Percentiles rank a stretch among this genome's conserved stretches.
Conservation (phyloP, 1,140 invertebrate genomes). For the Dendrolimus punctatus region DNA sequence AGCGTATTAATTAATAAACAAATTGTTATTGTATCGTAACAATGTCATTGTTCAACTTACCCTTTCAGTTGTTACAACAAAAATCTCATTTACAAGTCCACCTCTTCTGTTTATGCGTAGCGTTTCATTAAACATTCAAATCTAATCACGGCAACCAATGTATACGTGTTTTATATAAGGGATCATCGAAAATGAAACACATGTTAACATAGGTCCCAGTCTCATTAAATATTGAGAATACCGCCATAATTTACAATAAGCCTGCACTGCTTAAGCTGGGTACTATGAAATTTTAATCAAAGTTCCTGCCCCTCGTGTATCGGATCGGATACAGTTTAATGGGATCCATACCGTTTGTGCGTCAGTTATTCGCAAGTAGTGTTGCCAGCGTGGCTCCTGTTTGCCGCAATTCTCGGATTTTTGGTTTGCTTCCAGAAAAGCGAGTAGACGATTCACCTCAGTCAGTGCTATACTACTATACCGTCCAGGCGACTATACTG, state of each 20-base stretch:
- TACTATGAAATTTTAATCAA: slow-evolving; percentile 67
- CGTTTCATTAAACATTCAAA: slow-evolving; percentile 9
- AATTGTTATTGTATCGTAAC: too few species aligned
- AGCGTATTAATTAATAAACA: too few species aligned
- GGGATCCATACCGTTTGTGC: slow-evolving; percentile 32
- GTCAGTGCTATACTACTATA: too few species aligned
- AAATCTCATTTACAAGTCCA: slow-evolving; percentile 1
- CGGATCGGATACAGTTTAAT: slow-evolving; percentile 40
- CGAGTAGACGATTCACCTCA: too few species aligned
- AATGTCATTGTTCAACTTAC: too few species aligned
- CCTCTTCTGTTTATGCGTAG: neutral
- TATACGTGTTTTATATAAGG: slow-evolving; percentile 5
- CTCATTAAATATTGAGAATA: slow-evolving; percentile 58
- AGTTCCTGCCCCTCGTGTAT: slow-evolving; percentile 43
- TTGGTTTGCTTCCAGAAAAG: too few species aligned
- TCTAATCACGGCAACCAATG: slow-evolving; percentile 8
- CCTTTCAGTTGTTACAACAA: too few species aligned
- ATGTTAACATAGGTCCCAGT: slow-evolving; percentile 36
- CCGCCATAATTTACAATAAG: slow-evolving; percentile 54
- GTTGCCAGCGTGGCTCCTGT: too few species aligned
- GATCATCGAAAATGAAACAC: slow-evolving; percentile 26
- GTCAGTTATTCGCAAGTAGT: slow-evolving; percentile 21
- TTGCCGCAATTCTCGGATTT: too few species aligned
- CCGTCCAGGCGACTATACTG: too few species aligned
- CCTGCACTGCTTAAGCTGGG: slow-evolving; percentile 44